Base-by-base conservation (phyloP, 2,113 vertebrate genomes). In the Gallinago media region DNA sequence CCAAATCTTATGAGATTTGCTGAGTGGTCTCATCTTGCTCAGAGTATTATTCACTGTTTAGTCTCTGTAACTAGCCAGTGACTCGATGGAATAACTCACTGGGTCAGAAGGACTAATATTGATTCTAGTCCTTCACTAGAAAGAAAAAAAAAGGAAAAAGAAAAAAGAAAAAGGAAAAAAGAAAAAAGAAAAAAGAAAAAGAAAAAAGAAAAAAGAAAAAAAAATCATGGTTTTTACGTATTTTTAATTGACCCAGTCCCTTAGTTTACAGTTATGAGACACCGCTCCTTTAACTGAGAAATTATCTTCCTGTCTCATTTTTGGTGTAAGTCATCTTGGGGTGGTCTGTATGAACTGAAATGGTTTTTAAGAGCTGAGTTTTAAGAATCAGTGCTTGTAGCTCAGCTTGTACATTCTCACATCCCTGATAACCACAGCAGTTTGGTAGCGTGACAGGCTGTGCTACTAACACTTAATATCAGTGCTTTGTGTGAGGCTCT, bases 151-250 rank as follows among this genome's bases (percentile, higher is more conserved):
- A 16, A 20, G 4, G 25, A 55, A 66, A n/a, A 26, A 42, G 40
- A 42, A 42, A 42, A 42, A 40, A 13, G 40, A 40, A 40, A 40
- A 40, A 40, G 13, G 40, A 40, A 40, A 40, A 40, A 42, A 42
- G 40, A 42, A 42, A 6, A 42, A 42, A 42, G 40, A 20, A 5
- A 25, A 55, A 66, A 36, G 22, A 19, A 20, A 4, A 1, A 10
- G 40, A 20, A 5, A 25, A 55, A 66, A 36, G 22, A 19, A 20
- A 4, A 1, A 10, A 47, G 8, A 46, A 34, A n/a, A 21, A 21
- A 5, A 16, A 50, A 34, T 23, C 2, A 6, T 5, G 0, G 1
- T 47, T 81, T 22, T 52, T 55, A 3, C 1, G 2, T 77, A 12
- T 46, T 89, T 77, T 71, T 75, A 59, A 52, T 17, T 49, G 29